Evolutionary conservation across 2,113 vertebrate species (phyloP).

Genomic region (Microtus oregoni): DNA sequence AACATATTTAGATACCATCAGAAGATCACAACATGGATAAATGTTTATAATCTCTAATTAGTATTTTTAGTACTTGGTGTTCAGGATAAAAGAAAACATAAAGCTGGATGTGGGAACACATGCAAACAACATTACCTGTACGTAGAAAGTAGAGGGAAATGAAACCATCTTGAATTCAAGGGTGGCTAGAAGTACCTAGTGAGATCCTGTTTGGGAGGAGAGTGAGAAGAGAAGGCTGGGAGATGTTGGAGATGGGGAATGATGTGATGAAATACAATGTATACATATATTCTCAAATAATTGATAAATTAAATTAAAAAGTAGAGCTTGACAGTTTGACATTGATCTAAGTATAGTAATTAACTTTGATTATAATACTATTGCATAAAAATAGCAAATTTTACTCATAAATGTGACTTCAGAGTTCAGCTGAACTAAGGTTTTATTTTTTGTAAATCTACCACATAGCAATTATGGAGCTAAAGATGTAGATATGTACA

Average conservation of each 20-base stretch:
- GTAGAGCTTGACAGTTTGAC: neutral
- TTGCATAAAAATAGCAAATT: slow-evolving; percentile 35
- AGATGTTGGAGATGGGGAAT: neutral
- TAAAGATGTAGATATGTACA: neutral
- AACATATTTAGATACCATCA: slow-evolving; percentile 8
- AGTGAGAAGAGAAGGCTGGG: neutral
- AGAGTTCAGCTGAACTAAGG: slow-evolving; percentile 37
- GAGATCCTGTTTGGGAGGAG: neutral
- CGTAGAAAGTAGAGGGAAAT: neutral
- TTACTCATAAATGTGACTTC: slow-evolving; percentile 59
- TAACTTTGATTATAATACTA: slow-evolving; percentile 36
- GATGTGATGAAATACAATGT: neutral
- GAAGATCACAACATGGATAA: neutral
- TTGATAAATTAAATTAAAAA: neutral
- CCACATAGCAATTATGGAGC: neutral
- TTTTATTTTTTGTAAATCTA: neutral
- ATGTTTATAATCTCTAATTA: neutral
- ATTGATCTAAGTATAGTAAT: slow-evolving; percentile 33
- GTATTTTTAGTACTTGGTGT: slow-evolving; percentile 17
- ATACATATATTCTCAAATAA: neutral
- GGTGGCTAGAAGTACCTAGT: neutral
- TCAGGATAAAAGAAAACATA: neutral
- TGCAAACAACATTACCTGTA: neutral
- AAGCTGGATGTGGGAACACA: neutral
- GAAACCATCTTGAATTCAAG: neutral